A percentile compares a stretch with the other conserved stretches of the same genome.
These are phyloP conservation scores for Melanotaenia pygmaea DNA, from an alignment of 2,797 vertebrate species.

Conservation along the genomic window DNA sequence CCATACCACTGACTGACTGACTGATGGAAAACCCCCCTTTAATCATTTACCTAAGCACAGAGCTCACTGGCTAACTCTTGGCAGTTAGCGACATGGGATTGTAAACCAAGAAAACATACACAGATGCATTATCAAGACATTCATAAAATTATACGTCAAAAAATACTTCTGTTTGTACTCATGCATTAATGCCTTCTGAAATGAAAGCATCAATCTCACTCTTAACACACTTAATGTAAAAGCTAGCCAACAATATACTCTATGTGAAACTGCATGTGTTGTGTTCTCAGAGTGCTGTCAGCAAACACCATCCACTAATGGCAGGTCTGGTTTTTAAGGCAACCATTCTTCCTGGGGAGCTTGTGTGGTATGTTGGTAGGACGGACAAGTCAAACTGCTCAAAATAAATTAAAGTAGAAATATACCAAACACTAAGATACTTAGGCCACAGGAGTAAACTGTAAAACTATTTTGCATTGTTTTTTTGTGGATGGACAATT, in stretches of 20 bases:
- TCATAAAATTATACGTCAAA: not conserved
- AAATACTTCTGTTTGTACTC: not conserved
- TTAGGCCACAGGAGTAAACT: not conserved
- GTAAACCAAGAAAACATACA: conserved; percentile 6
- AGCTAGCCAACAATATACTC: not conserved
- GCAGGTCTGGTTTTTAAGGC: conserved; percentile 4
- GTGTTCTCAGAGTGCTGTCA: conserved; percentile 9
- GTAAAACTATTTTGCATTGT: not conserved
- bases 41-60: conserved; percentile 48
- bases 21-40: conserved; percentile 40
- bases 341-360: not conserved
- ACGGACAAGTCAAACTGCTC: not conserved
- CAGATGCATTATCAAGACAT: conserved; percentile 9
- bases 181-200: conserved; percentile 21
- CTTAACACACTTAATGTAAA: conserved; percentile 13
- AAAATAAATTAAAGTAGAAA: not conserved
- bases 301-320: conserved; percentile 4
- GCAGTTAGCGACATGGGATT: conserved; percentile 20
- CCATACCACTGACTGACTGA: conserved; percentile 31
- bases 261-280: conserved; percentile 18
- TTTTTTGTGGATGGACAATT: not conserved
- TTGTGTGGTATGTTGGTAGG: not conserved
- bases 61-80: conserved; percentile 18
- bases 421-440: not conserved
- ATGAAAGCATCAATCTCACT: conserved; percentile 13